Base-by-base conservation (phyloP, 2,797 vertebrate species). In the Parotocinclus haroldoi region DNA sequence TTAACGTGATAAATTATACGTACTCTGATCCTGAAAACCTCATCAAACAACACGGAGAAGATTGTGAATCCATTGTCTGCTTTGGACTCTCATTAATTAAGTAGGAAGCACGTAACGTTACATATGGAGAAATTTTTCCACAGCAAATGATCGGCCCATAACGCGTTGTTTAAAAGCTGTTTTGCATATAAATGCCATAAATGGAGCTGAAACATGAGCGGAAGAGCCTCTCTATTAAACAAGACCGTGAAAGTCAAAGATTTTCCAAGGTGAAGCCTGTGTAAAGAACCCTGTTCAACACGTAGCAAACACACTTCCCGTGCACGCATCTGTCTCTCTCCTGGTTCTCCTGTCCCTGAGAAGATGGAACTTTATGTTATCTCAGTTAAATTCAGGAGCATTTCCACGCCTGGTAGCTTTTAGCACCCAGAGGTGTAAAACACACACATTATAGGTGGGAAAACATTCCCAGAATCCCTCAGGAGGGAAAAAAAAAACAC, bases 351-450 rank as follows among this genome's bases (percentile, higher is more conserved):
- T 7, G 7, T 53, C 59, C 50, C 49, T 54, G 38, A 65, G 48
- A 53, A 61, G 59, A 64, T n/a, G 50, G 46, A 65, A 54, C 39
- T 56, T 66, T 10, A 13, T 73, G 64, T 68, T 73, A 50, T 74
- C 71, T 74, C 64, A 57, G 76, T 76, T 73, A 66, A 66, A 80
- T 73, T 69, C 69, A 27, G 69, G n/a, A 53, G 51, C 73, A 60
- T 66, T 45, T 75, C 62, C 0, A 67, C 63, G 67, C 73, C 78
- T 76, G 71, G 65, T 69, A 69, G 85, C 83, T 85, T 86, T 89
- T 83, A 87, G 79, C 83, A 77, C 84, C 80, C 55, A 51, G 27
- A 75, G 79, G 77, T 79, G 79, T 74, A 73, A 76, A 73, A 55
- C 76, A 76, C 74, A 77, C 71, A 75, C 74, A 73, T 78, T 72